phyloP scores from a whole-genome alignment of 30 jellyfish, hydroid and myxozoan species.

The Mastigias papua region DNA sequence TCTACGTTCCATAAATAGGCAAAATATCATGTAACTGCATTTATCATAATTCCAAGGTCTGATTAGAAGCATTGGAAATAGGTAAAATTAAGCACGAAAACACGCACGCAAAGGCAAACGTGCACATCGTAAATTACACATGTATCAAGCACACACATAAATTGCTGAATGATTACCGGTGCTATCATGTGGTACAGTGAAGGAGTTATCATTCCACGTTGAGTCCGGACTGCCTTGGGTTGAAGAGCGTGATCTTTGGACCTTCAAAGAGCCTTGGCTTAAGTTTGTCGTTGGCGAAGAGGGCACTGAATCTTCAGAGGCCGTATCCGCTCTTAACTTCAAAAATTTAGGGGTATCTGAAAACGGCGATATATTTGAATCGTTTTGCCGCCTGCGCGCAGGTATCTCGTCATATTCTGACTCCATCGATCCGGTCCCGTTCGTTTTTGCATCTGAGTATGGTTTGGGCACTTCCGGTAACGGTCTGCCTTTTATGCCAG shows the following conservation, averaged over 20 bases:
- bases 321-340: slow-evolving; percentile 57
- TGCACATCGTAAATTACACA: too few relatives aligned
- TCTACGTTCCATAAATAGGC: too few relatives aligned
- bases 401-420: slow-evolving; percentile 77
- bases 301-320: slow-evolving; percentile 84
- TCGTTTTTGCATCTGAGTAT: slow-evolving; percentile 22
- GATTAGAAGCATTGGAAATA: too few relatives aligned
- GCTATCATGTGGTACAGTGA: slow-evolving; percentile 83
- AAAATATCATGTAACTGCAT: too few relatives aligned
- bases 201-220: slow-evolving; percentile 31
- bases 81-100: too few relatives aligned
- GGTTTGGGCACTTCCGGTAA: slow-evolving; percentile 88
- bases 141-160: too few relatives aligned
- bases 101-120: too few relatives aligned
- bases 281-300: slow-evolving; percentile 80
- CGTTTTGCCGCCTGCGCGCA: slow-evolving; percentile 27
- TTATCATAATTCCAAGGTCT: too few relatives aligned
- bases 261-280: slow-evolving; percentile 49
- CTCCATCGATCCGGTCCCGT: slow-evolving; percentile 57
- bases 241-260: slow-evolving; percentile 80
- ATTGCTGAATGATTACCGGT: slow-evolving; percentile 32
- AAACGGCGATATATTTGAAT: slow-evolving; percentile 72
- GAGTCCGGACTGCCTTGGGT: slow-evolving; percentile 85
- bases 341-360: slow-evolving; percentile 49
- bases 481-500: slow-evolving; percentile 91